A percentile compares a stretch with the other conserved stretches of the same genome.
Evolutionary conservation across 2,888 invertebrate species (phyloP).

Genomic region (Pseudanteris insignis): DNA sequence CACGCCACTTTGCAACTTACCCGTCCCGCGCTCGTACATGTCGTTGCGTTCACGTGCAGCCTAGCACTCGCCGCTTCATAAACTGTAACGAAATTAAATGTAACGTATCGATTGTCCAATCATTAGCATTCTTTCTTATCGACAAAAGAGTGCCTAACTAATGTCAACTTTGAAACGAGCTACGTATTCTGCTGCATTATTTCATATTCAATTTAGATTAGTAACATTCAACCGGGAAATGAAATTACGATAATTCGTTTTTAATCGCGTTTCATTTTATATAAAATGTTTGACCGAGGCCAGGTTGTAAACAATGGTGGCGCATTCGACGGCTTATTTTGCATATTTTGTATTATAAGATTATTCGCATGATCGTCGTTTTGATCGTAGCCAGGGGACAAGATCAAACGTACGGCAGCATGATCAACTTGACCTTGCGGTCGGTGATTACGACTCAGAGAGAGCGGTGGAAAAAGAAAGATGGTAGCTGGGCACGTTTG

Average conservation of each 20-base stretch:
- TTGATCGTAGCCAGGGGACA: constrained; percentile 1
- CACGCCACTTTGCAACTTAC: constrained; percentile 14
- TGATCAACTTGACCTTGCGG: constrained; percentile 14
- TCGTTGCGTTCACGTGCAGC: constrained; percentile 15
- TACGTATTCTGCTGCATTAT: too few species aligned
- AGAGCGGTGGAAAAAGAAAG: constrained; percentile 2
- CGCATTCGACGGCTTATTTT: background rate
- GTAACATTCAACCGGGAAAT: too few species aligned
- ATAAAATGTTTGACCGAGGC: constrained; percentile 1
- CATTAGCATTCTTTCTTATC: too few species aligned
- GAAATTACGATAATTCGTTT: too few species aligned
- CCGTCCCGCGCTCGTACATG: constrained; percentile 6
- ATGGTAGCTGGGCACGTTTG: constrained; percentile 38
- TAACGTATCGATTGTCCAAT: too few species aligned
- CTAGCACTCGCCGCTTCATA: background rate
- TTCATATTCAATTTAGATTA: too few species aligned
- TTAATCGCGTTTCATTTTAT: background rate
- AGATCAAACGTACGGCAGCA: constrained; percentile 18
- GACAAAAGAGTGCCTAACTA: too few species aligned
- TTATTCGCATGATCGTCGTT: too few species aligned
- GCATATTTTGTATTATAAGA: too few species aligned
- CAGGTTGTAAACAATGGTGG: constrained; percentile 3
- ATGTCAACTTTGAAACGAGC: too few species aligned
- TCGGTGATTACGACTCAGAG: constrained; percentile 9
- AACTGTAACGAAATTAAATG: too few species aligned